Conservation (phyloP, 1,140 invertebrate species). For the Drosophila jambulina region DNA sequence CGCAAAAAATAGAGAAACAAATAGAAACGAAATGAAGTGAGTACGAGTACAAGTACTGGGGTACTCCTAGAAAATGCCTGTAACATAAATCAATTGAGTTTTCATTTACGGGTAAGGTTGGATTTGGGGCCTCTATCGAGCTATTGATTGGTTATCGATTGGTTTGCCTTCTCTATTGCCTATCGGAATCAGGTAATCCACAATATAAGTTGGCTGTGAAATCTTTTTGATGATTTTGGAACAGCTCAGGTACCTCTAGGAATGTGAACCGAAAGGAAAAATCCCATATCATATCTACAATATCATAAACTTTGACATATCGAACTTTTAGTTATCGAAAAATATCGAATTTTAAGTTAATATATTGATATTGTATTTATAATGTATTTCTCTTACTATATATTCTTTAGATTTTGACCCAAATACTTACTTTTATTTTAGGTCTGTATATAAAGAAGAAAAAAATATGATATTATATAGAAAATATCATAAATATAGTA, state of each 20-base stretch:
- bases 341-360: too few species aligned
- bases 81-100: conserved; percentile 52
- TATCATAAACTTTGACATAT: too few species aligned
- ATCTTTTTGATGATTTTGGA: not conserved
- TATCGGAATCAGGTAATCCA: conserved; percentile 16
- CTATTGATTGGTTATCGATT: conserved; percentile 7
- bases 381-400: too few species aligned
- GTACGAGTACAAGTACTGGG: not conserved
- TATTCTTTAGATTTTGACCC: too few species aligned
- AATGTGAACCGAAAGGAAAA: too few species aligned
- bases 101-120: conserved; percentile 22
- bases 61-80: conserved; percentile 10
- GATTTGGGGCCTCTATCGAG: not conserved
- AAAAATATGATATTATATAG: too few species aligned
- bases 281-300: not conserved
- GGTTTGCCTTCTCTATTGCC: not conserved
- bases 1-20: conserved; percentile 1
- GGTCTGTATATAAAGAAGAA: too few species aligned
- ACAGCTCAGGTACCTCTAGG: too few species aligned
- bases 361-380: too few species aligned
- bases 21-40: conserved; percentile 7
- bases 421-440: too few species aligned
- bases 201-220: conserved; percentile 7
- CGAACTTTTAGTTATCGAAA: too few species aligned
- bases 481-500: too few species aligned